Conservation (phyloP, 2,797 vertebrate genomes). For the Manis pentadactyla region DNA sequence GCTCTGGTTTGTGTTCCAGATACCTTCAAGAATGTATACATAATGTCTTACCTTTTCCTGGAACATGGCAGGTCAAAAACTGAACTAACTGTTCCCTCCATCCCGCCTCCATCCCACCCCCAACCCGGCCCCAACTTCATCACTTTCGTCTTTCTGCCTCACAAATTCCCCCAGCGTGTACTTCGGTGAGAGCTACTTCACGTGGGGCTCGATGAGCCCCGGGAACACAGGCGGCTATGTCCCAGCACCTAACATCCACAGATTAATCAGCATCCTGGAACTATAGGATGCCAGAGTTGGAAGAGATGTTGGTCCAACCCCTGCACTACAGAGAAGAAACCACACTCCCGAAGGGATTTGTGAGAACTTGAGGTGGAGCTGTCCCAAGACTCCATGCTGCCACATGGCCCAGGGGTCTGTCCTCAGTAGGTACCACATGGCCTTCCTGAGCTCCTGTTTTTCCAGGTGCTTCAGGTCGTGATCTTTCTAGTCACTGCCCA, state of each 20-base stretch:
- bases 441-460: slow-evolving; percentile 38
- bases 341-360: slow-evolving; percentile 41
- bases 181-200: not conserved
- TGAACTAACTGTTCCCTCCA: not conserved
- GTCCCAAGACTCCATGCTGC: not conserved
- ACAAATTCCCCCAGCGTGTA: not conserved
- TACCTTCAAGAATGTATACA: not conserved
- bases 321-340: slow-evolving; percentile 64
- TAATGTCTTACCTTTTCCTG: not conserved
- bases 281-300: slow-evolving; percentile 62
- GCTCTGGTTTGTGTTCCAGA: not conserved
- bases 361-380: not conserved
- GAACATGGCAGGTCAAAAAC: not conserved
- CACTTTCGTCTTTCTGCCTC: not conserved
- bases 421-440: not conserved
- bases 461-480: slow-evolving; percentile 18
- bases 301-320: not conserved
- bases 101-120: not conserved
- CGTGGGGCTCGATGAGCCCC: not conserved
- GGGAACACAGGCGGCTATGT: slow-evolving; percentile 21
- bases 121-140: not conserved
- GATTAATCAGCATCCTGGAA: slow-evolving; percentile 68
- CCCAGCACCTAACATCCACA: slow-evolving; percentile 27
- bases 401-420: not conserved
- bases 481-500: not conserved